These are phyloP conservation scores for Charina bottae DNA, from an alignment of 2,113 vertebrate species.

Conservation along the genomic window DNA sequence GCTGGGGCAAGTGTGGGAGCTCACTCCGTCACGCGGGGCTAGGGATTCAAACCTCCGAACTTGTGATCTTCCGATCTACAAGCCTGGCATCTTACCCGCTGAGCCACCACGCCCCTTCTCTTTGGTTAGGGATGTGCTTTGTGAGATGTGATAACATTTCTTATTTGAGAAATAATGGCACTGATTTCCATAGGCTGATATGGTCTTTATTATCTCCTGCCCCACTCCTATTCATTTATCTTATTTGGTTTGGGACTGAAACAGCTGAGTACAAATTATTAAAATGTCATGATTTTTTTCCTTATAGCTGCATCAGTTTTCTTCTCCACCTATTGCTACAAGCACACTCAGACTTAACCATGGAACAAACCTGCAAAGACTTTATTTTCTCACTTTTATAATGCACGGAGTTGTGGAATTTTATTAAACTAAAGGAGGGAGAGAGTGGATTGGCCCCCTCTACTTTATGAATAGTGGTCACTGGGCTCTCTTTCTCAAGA, in stretches of 20 bases:
- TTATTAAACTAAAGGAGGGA: background rate
- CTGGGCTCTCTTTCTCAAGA: background rate
- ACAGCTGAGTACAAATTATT: background rate
- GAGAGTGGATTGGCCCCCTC: background rate
- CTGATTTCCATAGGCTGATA: background rate
- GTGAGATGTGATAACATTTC: background rate
- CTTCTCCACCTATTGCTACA: background rate
- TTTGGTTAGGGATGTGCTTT: background rate
- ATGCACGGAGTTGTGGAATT: background rate
- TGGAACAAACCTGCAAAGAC: too few species aligned
- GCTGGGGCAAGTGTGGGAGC: too few species aligned
- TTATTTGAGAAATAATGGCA: background rate
- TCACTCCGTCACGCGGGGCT: too few species aligned
- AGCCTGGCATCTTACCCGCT: too few species aligned
- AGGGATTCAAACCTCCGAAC: too few species aligned
- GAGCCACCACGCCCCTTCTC: too few species aligned
- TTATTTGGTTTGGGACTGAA: background rate
- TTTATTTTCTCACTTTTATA: background rate
- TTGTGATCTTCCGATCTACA: too few species aligned
- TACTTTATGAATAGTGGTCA: background rate
- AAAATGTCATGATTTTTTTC: background rate
- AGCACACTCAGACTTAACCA: background rate
- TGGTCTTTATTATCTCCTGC: background rate
- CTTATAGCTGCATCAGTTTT: background rate
- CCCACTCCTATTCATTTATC: background rate